Evolutionary conservation across 2,797 vertebrate genomes (phyloP).

Genomic region (Chelonia mydas): DNA sequence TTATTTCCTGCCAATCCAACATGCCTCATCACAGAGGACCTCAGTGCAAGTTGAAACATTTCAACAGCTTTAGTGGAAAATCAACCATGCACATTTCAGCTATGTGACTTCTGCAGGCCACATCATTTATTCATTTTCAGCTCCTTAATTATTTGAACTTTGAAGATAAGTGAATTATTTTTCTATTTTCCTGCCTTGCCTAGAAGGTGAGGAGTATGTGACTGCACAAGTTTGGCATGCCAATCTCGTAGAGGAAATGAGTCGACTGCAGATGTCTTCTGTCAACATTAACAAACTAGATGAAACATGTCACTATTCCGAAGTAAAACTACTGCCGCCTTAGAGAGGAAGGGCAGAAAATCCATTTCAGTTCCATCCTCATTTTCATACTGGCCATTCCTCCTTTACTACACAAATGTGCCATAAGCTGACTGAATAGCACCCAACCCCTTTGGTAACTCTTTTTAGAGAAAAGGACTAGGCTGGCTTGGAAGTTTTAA

Average conservation of each 20-base stretch:
- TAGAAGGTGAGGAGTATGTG: constrained; percentile 41
- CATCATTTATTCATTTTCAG: constrained; percentile 58
- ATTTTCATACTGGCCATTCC: not conserved
- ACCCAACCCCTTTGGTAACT: not conserved
- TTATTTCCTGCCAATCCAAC: not conserved
- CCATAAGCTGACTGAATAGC: not conserved
- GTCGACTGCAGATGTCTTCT: constrained; percentile 55
- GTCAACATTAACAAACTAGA: constrained; percentile 67
- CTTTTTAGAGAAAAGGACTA: not conserved
- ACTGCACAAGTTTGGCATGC: constrained; percentile 50
- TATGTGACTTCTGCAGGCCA: constrained; percentile 48
- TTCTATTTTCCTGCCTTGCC: not conserved
- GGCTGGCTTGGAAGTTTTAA: not conserved
- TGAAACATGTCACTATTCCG: constrained; percentile 55
- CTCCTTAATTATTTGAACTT: constrained; percentile 65
- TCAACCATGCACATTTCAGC: not conserved
- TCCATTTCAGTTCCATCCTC: constrained; percentile 34
- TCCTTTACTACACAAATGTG: not conserved
- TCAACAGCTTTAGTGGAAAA: not conserved
- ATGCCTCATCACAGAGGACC: not conserved
- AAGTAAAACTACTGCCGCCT: constrained; percentile 63
- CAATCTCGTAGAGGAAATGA: constrained; percentile 42
- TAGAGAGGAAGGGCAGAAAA: constrained; percentile 49
- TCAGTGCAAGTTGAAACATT: not conserved
- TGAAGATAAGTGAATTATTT: constrained; percentile 59